Percentiles rank a stretch among this genome's conserved stretches.
Evolutionary conservation across 2,797 vertebrate genomes (phyloP).

Genomic region (Loriculus beryllinus): DNA sequence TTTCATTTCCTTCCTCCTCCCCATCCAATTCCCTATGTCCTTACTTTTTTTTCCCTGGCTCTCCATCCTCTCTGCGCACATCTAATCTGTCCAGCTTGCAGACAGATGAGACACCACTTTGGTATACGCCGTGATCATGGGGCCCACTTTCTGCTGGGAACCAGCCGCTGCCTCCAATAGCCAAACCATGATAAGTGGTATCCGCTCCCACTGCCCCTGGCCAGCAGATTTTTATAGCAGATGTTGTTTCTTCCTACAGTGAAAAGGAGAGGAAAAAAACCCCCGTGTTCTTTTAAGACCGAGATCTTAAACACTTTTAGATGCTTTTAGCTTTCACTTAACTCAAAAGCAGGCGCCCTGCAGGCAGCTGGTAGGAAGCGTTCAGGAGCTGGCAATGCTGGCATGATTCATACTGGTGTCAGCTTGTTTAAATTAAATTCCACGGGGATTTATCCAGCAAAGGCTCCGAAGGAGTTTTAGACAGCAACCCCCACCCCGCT

Average conservation of each 20-base stretch:
- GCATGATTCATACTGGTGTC: slow-evolving; percentile 22
- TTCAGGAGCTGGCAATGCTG: background rate
- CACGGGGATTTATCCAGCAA: slow-evolving; percentile 37
- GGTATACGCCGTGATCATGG: background rate
- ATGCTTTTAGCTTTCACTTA: slow-evolving; percentile 22
- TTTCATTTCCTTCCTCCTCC: background rate
- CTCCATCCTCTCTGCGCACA: background rate
- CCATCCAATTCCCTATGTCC: background rate
- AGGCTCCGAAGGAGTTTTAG: background rate
- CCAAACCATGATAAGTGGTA: background rate
- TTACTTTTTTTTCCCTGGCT: background rate
- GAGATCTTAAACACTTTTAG: background rate
- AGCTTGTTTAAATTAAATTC: slow-evolving; percentile 49
- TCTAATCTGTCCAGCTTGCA: background rate
- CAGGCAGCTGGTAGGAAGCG: background rate
- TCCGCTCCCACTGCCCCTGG: background rate
- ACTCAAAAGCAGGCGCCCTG: background rate
- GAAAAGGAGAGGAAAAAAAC: background rate
- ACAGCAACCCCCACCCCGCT: background rate
- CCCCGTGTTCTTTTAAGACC: background rate
- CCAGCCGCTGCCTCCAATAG: background rate
- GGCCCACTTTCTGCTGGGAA: background rate
- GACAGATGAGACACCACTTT: slow-evolving; percentile 3
- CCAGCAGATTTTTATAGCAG: slow-evolving; percentile 45
- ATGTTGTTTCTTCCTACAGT: slow-evolving; percentile 21